A percentile compares a stretch with the other conserved stretches of the same genome.
Evolutionary conservation across 2,797 vertebrate species (phyloP).

Genomic region (Xiphophorus birchmanni): DNA sequence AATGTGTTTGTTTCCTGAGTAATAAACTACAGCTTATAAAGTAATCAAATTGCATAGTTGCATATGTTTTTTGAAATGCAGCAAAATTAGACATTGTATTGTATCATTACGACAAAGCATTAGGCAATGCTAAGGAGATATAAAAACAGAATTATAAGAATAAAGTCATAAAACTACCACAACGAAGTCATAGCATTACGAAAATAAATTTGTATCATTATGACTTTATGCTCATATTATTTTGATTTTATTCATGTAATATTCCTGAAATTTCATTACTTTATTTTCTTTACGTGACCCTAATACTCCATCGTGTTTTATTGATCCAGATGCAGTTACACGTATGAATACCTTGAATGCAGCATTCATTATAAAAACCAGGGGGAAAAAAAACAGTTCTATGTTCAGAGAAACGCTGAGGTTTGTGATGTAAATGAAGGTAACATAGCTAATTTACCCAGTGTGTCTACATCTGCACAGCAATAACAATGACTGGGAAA

Average conservation of each 20-base stretch:
- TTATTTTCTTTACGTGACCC: too few relatives aligned
- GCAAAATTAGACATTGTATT: neutral
- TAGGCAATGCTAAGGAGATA: too few relatives aligned
- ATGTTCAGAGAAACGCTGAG: neutral
- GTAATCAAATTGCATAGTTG: neutral
- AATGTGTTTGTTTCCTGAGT: neutral
- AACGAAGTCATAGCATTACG: too few relatives aligned
- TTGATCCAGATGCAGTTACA: neutral
- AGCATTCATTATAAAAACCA: neutral
- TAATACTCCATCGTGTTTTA: neutral
- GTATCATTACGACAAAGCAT: neutral
- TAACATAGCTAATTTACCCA: neutral
- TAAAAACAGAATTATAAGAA: too few relatives aligned
- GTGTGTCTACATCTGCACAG: neutral
- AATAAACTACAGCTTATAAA: neutral
- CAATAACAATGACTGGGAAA: neutral
- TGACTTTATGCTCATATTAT: too few relatives aligned
- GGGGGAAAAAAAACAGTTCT: neutral
- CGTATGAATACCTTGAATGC: neutral
- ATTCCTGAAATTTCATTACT: too few relatives aligned
- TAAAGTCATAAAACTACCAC: too few relatives aligned
- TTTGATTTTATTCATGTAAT: too few relatives aligned
- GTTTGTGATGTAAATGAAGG: neutral
- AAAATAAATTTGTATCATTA: too few relatives aligned
- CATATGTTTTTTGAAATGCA: neutral